Evolutionary conservation across 2,113 vertebrate genomes (phyloP).

Genomic region (Elachura formosa): DNA sequence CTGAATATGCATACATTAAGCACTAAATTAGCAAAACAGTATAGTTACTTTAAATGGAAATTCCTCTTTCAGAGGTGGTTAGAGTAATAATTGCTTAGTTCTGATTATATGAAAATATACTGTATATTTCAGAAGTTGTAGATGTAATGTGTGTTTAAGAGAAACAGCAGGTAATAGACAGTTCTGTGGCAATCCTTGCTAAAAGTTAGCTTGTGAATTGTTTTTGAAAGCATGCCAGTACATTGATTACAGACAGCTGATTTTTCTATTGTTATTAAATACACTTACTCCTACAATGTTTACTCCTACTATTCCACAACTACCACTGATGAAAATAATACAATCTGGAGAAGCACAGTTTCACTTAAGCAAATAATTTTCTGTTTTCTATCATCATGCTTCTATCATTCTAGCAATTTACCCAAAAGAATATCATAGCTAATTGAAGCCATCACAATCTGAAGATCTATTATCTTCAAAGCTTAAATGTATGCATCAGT

Average conservation of each 20-base stretch:
- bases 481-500: neutral
- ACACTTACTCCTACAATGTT: neutral
- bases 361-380: neutral
- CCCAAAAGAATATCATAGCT: neutral
- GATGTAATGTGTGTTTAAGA: neutral
- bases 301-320: neutral
- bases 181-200: neutral
- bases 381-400: neutral
- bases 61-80: conserved; percentile 29
- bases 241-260: neutral
- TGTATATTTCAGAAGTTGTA: neutral
- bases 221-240: neutral
- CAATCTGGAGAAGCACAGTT: neutral
- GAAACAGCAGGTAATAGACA: neutral
- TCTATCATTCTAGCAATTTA: neutral
- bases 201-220: neutral
- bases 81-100: conserved; percentile 26
- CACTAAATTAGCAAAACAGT: conserved; percentile 6
- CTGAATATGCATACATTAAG: neutral
- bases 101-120: neutral
- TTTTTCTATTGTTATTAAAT: neutral
- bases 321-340: neutral
- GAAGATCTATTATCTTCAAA: neutral
- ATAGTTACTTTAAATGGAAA: neutral
- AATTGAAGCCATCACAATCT: neutral